Conservation (phyloP, 1,140 invertebrate genomes). For the Acyrthosiphon pisum region DNA sequence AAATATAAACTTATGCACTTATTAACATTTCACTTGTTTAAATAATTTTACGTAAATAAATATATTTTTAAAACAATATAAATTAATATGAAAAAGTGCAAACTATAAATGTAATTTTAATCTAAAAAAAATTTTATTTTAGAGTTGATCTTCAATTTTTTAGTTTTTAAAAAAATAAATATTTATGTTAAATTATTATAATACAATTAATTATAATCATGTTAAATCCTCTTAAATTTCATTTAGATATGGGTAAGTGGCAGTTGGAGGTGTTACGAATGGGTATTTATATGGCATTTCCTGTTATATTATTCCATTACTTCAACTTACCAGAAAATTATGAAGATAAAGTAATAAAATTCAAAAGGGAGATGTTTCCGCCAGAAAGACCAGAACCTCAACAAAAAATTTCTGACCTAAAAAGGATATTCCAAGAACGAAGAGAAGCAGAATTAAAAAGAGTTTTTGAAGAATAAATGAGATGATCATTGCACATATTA, state of each 20-base stretch:
- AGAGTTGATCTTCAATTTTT: not conserved
- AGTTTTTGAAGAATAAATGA: slow-evolving; percentile 41
- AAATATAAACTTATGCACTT: too few species aligned
- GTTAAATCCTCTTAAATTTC: not conserved
- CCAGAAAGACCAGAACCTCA: slow-evolving; percentile 33
- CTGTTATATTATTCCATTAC: slow-evolving; percentile 81
- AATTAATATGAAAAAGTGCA: too few species aligned
- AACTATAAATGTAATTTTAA: not conserved
- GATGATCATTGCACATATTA: not conserved
- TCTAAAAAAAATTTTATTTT: not conserved
- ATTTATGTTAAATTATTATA: not conserved
- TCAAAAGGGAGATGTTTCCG: slow-evolving; percentile 67
- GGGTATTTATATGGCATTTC: slow-evolving; percentile 85
- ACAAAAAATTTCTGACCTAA: slow-evolving; percentile 32
- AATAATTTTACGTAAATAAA: too few species aligned
- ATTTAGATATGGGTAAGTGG: slow-evolving; percentile 75
- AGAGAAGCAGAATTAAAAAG: slow-evolving; percentile 41
- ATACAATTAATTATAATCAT: too few species aligned
- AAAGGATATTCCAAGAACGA: slow-evolving; percentile 39
- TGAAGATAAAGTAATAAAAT: slow-evolving; percentile 78
- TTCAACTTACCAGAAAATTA: slow-evolving; percentile 86
- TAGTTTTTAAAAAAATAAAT: not conserved
- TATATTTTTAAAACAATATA: too few species aligned
- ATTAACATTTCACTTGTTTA: too few species aligned
- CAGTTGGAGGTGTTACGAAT: slow-evolving; percentile 81